Percentiles rank a stretch among this genome's conserved stretches.
Evolutionary conservation across 2,797 vertebrate species (phyloP).

Genomic region (Ciconia nigra): DNA sequence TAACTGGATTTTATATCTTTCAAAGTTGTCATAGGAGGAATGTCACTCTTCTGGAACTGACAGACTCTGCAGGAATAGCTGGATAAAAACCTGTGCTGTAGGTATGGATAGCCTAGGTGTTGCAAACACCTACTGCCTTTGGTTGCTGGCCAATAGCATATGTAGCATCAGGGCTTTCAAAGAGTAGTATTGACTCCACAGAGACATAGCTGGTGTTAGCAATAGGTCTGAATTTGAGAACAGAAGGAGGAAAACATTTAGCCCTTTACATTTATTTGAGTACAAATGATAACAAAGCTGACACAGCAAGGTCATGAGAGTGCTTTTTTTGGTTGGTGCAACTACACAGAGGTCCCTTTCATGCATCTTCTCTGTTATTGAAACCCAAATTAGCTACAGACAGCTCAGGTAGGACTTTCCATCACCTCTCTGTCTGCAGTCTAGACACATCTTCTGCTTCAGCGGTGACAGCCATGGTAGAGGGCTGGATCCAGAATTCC

Average conservation of each 20-base stretch:
- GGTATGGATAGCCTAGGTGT: neutral
- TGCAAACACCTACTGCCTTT: neutral
- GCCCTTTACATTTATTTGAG: neutral
- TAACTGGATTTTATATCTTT: neutral
- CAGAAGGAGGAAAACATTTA: neutral
- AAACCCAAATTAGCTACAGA: neutral
- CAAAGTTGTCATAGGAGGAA: neutral
- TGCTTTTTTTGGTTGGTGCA: neutral
- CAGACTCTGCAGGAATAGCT: neutral
- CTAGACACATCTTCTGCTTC: neutral
- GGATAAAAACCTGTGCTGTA: neutral
- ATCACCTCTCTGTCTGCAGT: neutral
- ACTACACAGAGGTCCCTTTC: neutral
- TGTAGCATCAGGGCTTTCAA: neutral
- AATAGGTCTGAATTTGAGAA: neutral
- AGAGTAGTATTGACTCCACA: neutral
- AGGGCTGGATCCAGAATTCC: neutral
- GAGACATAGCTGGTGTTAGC: accelerated
- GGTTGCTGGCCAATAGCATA: neutral
- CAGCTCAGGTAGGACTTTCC: neutral
- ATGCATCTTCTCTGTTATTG: neutral
- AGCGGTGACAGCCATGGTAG: neutral
- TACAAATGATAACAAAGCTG: neutral
- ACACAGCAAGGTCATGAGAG: neutral
- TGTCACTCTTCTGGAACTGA: neutral